Evolutionary conservation across 2,113 vertebrate genomes (phyloP), one percentile per base, ranked within the genome.

Genomic region (Python bivittatus): DNA sequence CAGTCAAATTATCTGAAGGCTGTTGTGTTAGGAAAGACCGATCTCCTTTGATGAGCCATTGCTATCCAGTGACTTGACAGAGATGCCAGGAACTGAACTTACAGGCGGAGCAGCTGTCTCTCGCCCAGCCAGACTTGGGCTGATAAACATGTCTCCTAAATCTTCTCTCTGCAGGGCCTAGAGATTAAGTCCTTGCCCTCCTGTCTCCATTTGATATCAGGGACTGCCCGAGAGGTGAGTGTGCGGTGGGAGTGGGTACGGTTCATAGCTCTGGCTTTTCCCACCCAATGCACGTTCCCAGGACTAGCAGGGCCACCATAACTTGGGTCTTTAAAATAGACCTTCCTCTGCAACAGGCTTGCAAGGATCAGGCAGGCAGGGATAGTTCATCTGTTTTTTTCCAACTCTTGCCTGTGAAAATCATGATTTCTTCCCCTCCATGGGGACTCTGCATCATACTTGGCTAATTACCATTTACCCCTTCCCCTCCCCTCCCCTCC

Each of bases 201-300:
- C 94, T 98, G 97, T 94, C 98, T 98, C 92, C 99, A 99, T 96
- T 99, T 98, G 0, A 97, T 99, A 96, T 98, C 98, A 0, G 97
- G 92, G 0, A 96, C 97, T 33, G 92, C 95, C 5, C 56, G 96
- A 0, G 97, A 98, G 98, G 99, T 99, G 92, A 97, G 96, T 94
- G n/a, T 58, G 15, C 13, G 48, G 13, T 52, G 25, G 5, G 29
- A 3, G 13, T 0, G 48, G 6, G 56, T 44, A n/a, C 72, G 88
- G 60, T 52, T 23, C 20, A 33, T 88, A 15, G 53, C 15, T 10
- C 44, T 0, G 3, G 2, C 23, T 58, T 29, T 27, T 56, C 25
- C n/a, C 25, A 9, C 13, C 8, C 64, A 1, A 7, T 0, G 0
- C 0, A 58, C 53, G 25, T 58, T 88, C n/a, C 56, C 20, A 58